These are phyloP conservation scores for Pseudococcus longispinus DNA, from an alignment of 2,888 invertebrate species.

Conservation along the genomic window DNA sequence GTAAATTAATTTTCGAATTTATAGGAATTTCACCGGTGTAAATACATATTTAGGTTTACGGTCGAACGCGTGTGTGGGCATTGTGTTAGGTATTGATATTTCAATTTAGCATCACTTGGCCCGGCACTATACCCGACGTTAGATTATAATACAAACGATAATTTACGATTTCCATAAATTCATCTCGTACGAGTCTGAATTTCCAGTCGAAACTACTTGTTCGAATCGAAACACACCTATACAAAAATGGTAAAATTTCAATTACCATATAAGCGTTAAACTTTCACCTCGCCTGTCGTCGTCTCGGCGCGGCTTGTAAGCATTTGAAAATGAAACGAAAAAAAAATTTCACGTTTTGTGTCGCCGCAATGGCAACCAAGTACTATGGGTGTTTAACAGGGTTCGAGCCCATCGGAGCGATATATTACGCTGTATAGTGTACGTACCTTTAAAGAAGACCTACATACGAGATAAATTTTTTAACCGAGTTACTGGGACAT, in stretches of 20 bases:
- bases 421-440: not conserved
- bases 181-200: not conserved
- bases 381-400: not conserved
- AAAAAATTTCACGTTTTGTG: not conserved
- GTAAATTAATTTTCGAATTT: not conserved
- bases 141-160: not conserved
- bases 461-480: slow-evolving; percentile 3
- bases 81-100: not conserved
- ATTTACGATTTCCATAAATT: not conserved
- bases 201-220: not conserved
- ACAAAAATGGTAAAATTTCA: slow-evolving; percentile 1
- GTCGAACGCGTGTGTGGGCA: not conserved
- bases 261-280: slow-evolving; percentile 6
- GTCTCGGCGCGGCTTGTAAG: not conserved
- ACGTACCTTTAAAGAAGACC: not conserved
- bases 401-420: not conserved
- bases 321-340: not conserved
- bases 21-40: not conserved
- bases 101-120: not conserved
- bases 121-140: not conserved
- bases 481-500: slow-evolving; percentile 46
- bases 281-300: not conserved
- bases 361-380: not conserved
- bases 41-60: not conserved
- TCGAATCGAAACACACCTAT: not conserved